Percentiles rank a stretch among this genome's conserved stretches.
Evolutionary conservation across 2,888 invertebrate genomes (phyloP).

Genomic region (Scaptomyza parva): DNA sequence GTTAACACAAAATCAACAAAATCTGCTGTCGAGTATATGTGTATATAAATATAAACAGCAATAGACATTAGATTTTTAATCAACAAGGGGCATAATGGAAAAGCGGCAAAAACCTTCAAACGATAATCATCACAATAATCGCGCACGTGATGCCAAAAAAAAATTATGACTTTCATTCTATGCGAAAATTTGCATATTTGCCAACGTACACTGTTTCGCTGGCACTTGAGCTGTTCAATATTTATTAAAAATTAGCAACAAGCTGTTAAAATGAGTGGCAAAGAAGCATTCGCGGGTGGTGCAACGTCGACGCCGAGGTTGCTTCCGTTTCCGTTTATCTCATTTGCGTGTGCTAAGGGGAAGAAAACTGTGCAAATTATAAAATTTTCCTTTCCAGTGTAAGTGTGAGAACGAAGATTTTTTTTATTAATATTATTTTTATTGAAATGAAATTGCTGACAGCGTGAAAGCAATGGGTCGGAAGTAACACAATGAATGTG

Average conservation of each 20-base stretch:
- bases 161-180: slow-evolving; percentile 61
- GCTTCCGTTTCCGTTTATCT: slow-evolving; percentile 64
- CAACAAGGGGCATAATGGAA: slow-evolving; percentile 50
- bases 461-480: slow-evolving; percentile 24
- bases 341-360: slow-evolving; percentile 37
- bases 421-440: slow-evolving; percentile 12
- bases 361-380: slow-evolving; percentile 48
- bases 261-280: slow-evolving; percentile 61
- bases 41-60: slow-evolving; percentile 44
- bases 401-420: slow-evolving; percentile 3
- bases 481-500: slow-evolving; percentile 29
- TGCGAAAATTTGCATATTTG: slow-evolving; percentile 73
- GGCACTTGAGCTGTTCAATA: slow-evolving; percentile 60
- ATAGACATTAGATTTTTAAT: slow-evolving; percentile 52
- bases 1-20: slow-evolving; percentile 59
- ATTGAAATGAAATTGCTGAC: slow-evolving; percentile 39
- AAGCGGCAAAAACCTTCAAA: slow-evolving; percentile 25
- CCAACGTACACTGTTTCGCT: slow-evolving; percentile 3
- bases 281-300: slow-evolving; percentile 20
- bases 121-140: slow-evolving; percentile 71
- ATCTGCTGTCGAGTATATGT: slow-evolving; percentile 21
- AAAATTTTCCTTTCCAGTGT: slow-evolving; percentile 33
- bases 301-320: slow-evolving; percentile 19
- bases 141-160: slow-evolving; percentile 65
- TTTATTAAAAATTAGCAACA: slow-evolving; percentile 80